Evolutionary conservation across 2,888 invertebrate genomes (phyloP), one percentile per base, ranked within the genome.

Genomic region (Lepidochitona cinerea): DNA sequence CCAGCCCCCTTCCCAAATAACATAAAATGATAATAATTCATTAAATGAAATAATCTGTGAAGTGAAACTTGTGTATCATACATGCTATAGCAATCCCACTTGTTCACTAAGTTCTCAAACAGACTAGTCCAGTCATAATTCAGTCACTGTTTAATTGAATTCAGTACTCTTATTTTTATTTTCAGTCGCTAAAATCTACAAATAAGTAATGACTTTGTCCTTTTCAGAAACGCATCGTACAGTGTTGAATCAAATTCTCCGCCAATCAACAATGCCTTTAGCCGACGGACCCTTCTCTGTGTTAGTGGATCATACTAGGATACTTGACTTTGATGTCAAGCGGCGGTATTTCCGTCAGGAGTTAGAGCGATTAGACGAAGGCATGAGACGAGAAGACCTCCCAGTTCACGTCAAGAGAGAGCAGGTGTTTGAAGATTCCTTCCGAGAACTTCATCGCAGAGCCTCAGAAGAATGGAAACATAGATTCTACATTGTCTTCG

Each of bases 281-380:
- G 94, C 95, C 0, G 96, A 96, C 84, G 96, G 96, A 0, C 96
- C 96, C 6, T 97, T 97, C 90, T 94, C 95, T 1, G 95, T 96
- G 0, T 92, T 97, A 6, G 96, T 96, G 1, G 95, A 96, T 91
- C 96, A 96, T 87, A 96, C 96, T 0, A 92, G 96, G 78, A 94
- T 97, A 67, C 91, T 97, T 29, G 96, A 97, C 91, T 97, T 97
- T 89, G 96, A 97, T 90, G 96, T 97, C 0, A 97, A 97, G 89
- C 92, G 96, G 59, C 93, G 95, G 71, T 96, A 95, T 89, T 96
- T 96, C 92, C 93, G 96, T 74, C 95, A 95, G n/a, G 96, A 96
- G 90, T 90, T 97, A 64, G 95, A 96, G 86, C 92, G 95, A 70
- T 92, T 95, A 89, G 96, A 96, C 88, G 95, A 96, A 87, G 89